Evolutionary conservation across 2,797 vertebrate species (phyloP).

Genomic region (Enteromius argenteus): DNA sequence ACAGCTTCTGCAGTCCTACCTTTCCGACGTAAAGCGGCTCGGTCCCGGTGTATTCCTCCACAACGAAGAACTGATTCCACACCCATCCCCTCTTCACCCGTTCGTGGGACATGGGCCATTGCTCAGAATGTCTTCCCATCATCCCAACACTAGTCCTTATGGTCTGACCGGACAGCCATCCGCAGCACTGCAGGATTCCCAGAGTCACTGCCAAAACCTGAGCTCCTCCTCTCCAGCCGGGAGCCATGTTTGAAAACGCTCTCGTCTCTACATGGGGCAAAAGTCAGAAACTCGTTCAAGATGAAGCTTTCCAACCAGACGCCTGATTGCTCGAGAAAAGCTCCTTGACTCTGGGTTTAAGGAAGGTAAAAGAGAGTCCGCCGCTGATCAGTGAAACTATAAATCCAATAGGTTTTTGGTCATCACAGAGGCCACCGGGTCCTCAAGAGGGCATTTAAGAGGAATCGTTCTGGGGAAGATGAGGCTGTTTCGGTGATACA

Average conservation of each 20-base stretch:
- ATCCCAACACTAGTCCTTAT: conserved; percentile 76
- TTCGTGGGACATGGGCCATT: conserved; percentile 76
- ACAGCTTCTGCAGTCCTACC: conserved; percentile 75
- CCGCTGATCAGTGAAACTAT: conserved; percentile 21
- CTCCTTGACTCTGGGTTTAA: conserved; percentile 22
- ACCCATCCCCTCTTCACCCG: conserved; percentile 98
- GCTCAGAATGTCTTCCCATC: conserved; percentile 63
- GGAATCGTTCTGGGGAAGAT: neutral
- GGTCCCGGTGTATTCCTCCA: conserved; percentile 98
- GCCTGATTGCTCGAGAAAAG: conserved; percentile 11
- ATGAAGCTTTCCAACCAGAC: conserved; percentile 38
- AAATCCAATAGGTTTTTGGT: conserved; percentile 44
- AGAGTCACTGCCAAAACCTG: conserved; percentile 68
- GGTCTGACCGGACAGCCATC: conserved; percentile 67
- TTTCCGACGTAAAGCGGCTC: conserved; percentile 98
- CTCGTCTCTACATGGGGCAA: conserved; percentile 72
- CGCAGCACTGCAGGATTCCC: conserved; percentile 71
- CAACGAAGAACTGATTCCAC: conserved; percentile 99
- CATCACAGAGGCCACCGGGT: conserved; percentile 27
- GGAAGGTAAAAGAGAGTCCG: neutral
- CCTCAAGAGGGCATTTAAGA: conserved; percentile 35
- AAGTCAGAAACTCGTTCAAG: conserved; percentile 51
- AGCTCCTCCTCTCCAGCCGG: conserved; percentile 66
- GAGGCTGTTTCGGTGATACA: neutral
- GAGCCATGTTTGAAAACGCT: conserved; percentile 71